phyloP scores from a whole-genome alignment of 2,888 invertebrate genomes.

The Molorchus minor region DNA sequence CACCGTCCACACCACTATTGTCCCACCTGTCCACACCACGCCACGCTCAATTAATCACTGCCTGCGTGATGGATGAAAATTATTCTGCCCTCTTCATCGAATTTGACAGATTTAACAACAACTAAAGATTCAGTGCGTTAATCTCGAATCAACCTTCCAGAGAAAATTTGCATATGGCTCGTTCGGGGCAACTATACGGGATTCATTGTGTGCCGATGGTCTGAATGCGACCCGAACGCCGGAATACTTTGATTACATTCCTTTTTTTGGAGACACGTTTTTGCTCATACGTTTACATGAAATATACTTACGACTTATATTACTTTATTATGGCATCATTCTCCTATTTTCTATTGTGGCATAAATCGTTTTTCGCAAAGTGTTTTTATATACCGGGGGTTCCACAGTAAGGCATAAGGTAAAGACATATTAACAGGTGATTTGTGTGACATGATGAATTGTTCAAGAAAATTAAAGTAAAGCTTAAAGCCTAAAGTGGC shows the following conservation, averaged over 20 bases:
- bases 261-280: not conserved
- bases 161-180: constrained; percentile 26
- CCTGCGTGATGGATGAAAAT: constrained; percentile 59
- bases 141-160: constrained; percentile 31
- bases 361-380: too few species aligned
- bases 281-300: too few species aligned
- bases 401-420: too few species aligned
- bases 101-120: constrained; percentile 49
- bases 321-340: too few species aligned
- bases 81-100: constrained; percentile 57
- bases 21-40: constrained; percentile 59
- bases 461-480: too few species aligned
- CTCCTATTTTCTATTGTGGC: too few species aligned
- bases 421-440: too few species aligned
- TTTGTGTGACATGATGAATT: too few species aligned
- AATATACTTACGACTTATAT: too few species aligned
- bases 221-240: not conserved
- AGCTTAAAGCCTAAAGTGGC: too few species aligned
- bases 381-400: too few species aligned
- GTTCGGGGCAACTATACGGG: constrained; percentile 10
- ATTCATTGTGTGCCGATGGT: not conserved
- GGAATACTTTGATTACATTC: not conserved
- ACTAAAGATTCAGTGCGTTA: constrained; percentile 42
- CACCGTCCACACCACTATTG: constrained; percentile 54
- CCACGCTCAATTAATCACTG: constrained; percentile 58